Evolutionary conservation across 2,113 vertebrate genomes (phyloP).

Genomic region (Rhinolophus sinicus): DNA sequence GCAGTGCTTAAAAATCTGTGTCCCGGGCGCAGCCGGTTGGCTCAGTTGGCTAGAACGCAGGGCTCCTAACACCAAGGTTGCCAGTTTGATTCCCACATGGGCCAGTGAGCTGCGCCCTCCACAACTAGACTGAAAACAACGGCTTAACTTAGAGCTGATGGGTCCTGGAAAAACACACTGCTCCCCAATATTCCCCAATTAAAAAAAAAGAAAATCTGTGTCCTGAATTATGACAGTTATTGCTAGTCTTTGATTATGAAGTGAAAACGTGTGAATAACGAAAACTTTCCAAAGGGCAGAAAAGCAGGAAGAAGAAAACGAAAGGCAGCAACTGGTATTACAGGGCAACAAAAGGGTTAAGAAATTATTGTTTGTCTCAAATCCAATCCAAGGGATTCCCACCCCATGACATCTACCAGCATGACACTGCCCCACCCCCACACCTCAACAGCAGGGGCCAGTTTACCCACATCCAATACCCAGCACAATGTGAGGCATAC

Average conservation of each 20-base stretch:
- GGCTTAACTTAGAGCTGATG: too few species aligned
- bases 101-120: too few species aligned
- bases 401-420: not conserved
- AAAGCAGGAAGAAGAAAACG: not conserved
- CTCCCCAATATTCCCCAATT: too few species aligned
- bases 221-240: not conserved
- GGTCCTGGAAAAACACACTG: too few species aligned
- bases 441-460: not conserved
- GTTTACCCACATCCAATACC: not conserved
- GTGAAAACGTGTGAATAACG: not conserved
- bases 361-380: not conserved
- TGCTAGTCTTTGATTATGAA: constrained; percentile 2
- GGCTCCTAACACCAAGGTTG: too few species aligned
- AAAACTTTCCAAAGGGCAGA: not conserved
- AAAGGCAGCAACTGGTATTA: not conserved
- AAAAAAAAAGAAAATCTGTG: not conserved
- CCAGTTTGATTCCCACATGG: too few species aligned
- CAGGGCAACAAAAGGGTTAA: not conserved
- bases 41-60: too few species aligned
- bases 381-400: not conserved
- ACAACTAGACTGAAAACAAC: too few species aligned
- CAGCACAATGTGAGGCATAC: constrained; percentile 16
- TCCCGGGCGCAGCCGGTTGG: too few species aligned
- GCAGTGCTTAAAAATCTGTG: not conserved
- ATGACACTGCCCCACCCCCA: not conserved